These are phyloP conservation scores for Micrastur ruficollis DNA, from an alignment of 2,797 vertebrate genomes.

Conservation along the genomic window DNA sequence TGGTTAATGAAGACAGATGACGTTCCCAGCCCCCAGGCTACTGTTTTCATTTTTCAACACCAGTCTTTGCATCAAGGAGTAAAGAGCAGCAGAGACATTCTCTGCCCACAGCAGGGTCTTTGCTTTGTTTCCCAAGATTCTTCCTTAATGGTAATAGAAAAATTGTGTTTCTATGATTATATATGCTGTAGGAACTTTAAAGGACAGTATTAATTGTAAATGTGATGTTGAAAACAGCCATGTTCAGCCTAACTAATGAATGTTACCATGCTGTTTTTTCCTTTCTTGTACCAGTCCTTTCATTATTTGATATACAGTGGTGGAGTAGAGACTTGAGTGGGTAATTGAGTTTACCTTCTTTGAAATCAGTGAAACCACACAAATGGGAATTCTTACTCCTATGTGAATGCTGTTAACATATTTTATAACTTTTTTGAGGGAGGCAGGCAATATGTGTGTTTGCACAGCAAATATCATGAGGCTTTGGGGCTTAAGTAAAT, in stretches of 20 bases:
- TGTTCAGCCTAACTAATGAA: not conserved
- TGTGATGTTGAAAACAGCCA: not conserved
- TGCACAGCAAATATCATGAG: not conserved
- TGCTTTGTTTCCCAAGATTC: not conserved
- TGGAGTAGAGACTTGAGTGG: not conserved
- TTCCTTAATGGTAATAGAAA: not conserved
- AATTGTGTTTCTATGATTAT: not conserved
- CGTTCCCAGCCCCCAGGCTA: not conserved
- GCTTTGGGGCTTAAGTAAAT: not conserved
- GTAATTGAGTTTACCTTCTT: not conserved
- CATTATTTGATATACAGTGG: not conserved
- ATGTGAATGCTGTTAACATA: not conserved
- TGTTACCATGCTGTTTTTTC: not conserved
- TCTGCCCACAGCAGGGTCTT: not conserved
- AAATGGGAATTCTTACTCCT: not conserved
- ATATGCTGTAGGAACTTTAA: not conserved
- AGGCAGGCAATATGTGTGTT: not conserved
- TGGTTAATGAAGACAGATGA: constrained; percentile 64
- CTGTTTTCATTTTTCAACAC: constrained; percentile 37
- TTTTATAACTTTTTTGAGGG: not conserved
- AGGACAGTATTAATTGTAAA: not conserved
- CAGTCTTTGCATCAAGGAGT: not conserved
- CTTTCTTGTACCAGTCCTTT: not conserved
- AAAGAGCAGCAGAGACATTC: not conserved
- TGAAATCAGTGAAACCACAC: not conserved